A percentile compares a stretch with the other conserved stretches of the same genome.
These are phyloP conservation scores for Haplochromis vanheusdeni DNA, from an alignment of 2,113 vertebrate species.

Conservation along the genomic window DNA sequence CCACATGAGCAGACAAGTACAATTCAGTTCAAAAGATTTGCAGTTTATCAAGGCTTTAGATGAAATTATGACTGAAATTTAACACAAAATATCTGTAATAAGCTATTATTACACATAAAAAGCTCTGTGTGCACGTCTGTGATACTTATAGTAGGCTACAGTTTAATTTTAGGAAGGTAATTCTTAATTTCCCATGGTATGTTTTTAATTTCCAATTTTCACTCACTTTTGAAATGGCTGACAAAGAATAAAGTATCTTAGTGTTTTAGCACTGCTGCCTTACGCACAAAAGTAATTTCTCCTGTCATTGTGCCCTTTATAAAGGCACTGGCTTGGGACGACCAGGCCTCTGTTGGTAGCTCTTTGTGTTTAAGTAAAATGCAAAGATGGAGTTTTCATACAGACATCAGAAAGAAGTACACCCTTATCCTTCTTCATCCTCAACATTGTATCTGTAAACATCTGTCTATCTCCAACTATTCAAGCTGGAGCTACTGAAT, in stretches of 20 bases:
- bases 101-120: neutral
- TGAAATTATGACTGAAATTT: neutral
- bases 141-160: neutral
- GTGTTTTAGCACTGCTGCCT: neutral
- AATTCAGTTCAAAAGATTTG: neutral
- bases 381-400: neutral
- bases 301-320: neutral
- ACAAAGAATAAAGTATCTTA: neutral
- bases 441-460: neutral
- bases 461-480: neutral
- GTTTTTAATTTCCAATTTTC: neutral
- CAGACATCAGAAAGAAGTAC: neutral
- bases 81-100: neutral
- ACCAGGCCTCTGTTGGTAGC: neutral
- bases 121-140: neutral
- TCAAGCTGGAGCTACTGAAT: neutral
- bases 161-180: neutral
- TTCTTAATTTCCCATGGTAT: neutral
- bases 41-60: neutral
- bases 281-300: neutral
- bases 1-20: neutral
- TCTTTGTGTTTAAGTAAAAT: neutral
- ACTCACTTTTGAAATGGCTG: neutral
- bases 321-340: neutral
- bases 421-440: rapidly evolving